Evolutionary conservation across 1,140 invertebrate species (phyloP), one percentile per base, ranked within the genome.

Genomic region (Amphibalanus amphitrite): DNA sequence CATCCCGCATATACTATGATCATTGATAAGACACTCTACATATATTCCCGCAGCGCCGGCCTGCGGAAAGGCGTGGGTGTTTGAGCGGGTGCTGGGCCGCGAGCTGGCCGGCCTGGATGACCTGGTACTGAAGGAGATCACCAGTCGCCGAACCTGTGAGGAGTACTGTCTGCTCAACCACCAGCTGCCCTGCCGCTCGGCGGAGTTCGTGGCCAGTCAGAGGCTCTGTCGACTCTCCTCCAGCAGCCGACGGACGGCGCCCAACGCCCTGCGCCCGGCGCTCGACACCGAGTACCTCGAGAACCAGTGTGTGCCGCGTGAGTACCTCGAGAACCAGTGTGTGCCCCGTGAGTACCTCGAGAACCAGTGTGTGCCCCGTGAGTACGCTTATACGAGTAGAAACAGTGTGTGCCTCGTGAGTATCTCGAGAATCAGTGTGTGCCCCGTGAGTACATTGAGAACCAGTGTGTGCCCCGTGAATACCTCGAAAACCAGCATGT

Each of bases 281-380:
- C 68, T 75, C 78, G 76, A 78, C 28, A 79, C 82, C 40, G 80
- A 82, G 38, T 83, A 83, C 73, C 73, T 82, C 29, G 78, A 81
- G 73, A 78, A 79, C 71, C n/a, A n/a, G n/a, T n/a, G n/a, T n/a
- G n/a, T n/a, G n/a, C n/a, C n/a, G n/a, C n/a, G n/a, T n/a, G n/a
- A n/a, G n/a, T n/a, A n/a, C n/a, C n/a, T n/a, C n/a, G n/a, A n/a
- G n/a, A n/a, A n/a, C n/a, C 80, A 82, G 74, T 83, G 82, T 77
- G 78, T 80, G 74, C 78, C 76, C 72, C 78, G 81, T 82, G 71
- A 79, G 77, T 69, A 71, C 67, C 69, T n/a, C n/a, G n/a, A n/a
- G n/a, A n/a, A n/a, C n/a, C n/a, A n/a, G n/a, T n/a, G n/a, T n/a
- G n/a, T n/a, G n/a, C n/a, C n/a, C n/a, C n/a, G n/a, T n/a, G n/a